Base-by-base conservation (phyloP, 2,113 vertebrate species). In the Triplophysa dalaica region DNA sequence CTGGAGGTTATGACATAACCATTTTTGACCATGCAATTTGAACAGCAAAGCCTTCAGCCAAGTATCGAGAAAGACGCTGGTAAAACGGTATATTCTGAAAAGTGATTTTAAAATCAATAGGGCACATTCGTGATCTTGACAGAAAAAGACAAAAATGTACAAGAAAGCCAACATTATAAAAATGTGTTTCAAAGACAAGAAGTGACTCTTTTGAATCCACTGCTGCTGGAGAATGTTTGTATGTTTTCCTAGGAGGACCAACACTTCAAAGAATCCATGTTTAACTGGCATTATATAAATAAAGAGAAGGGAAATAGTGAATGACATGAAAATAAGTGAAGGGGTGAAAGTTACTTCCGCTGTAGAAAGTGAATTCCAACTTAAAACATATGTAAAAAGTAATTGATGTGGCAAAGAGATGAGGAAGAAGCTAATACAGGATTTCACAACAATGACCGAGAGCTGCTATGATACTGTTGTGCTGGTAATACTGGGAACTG, bases 341-440 rank as follows among this genome's bases (percentile, higher is more conserved):
- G 17, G 17, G 21, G 33, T 78, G 22, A 60, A 48, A 58, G 75
- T 11, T 17, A 48, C 60, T 72, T 70, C 50, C 33, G 17, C 38
- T 48, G 17, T 13, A 24, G 38, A 64, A 69, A 69, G 7, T 3
- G 8, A 58, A 14, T 77, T 8, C 14, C 22, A 26, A 11, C 14
- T 61, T 21, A 21, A 63, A 69, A 54, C 21, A 10, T 1, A 17
- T 78, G 14, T 10, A 21, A 75, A 24, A 68, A 21, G 8, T 21
- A 9, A 22, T 45, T 69, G 54, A 13, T 21, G 50, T 6, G 8
- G 22, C 13, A 22, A 21, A 45, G 19, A 67, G 38, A 16, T 38
- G 12, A 45, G 3, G 41, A 29, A 33, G 70, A 38, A 72, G 62
- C 26, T 54, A 74, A 82, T 79, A 38, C 64, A 64, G 64, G 16